Conservation (phyloP, 2,888 invertebrate species). For the Eurytoma adleriae region DNA sequence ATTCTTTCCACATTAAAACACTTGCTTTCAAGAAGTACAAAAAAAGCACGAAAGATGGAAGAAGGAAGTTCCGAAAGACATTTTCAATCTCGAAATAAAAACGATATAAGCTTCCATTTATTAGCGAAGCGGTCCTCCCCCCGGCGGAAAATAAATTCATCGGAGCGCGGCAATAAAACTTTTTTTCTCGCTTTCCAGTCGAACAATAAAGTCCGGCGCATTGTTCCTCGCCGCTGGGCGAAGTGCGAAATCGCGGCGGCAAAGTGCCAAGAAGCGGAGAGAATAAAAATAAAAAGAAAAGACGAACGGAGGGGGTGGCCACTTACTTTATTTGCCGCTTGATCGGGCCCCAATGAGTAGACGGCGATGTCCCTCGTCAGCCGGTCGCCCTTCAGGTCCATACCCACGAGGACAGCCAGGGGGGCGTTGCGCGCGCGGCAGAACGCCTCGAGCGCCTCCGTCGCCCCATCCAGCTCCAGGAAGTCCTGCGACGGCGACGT, state of each 20-base stretch:
- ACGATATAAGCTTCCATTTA: no score
- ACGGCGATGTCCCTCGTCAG: conserved; percentile 81
- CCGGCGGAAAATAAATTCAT: no score
- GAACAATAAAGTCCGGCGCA: background rate
- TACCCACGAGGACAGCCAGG: conserved; percentile 81
- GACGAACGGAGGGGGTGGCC: background rate
- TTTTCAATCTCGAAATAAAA: no score
- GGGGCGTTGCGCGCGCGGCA: conserved; percentile 70
- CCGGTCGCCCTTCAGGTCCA: conserved; percentile 77
- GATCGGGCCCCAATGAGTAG: conserved; percentile 70
- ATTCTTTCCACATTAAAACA: no score
- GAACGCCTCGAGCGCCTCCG: conserved; percentile 78
- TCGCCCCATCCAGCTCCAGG: conserved; percentile 76
- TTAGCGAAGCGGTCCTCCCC: no score
- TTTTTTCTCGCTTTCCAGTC: no score
- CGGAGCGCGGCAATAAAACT: no score
- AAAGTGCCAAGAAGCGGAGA: background rate
- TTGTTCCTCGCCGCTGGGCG: background rate
- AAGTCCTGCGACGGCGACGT: conserved; percentile 76
- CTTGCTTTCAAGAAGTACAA: no score
- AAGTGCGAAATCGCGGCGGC: background rate
- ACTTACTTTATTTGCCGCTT: conserved; percentile 68
- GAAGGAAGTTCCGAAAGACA: no score
- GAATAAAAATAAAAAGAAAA: background rate
- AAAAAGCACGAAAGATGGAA: no score